A percentile compares a stretch with the other conserved stretches of the same genome.
Evolutionary conservation across 2,797 vertebrate species (phyloP).

Genomic region (Carduelis carduelis): DNA sequence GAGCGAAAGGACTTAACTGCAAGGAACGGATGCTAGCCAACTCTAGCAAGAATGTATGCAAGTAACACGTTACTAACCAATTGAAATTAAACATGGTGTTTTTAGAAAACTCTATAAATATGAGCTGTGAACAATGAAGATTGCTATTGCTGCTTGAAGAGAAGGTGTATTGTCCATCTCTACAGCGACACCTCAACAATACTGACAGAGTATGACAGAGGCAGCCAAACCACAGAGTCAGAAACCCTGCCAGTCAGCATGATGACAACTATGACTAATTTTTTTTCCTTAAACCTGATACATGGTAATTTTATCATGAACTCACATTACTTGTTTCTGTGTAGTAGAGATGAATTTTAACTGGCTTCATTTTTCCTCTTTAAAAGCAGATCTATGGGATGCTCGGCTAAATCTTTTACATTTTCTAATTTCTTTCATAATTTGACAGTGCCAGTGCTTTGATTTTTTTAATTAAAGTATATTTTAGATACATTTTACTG

Average conservation of each 20-base stretch:
- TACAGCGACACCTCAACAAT: not conserved
- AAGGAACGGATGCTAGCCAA: accelerated
- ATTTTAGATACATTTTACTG: not conserved
- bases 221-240: not conserved
- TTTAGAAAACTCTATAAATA: not conserved
- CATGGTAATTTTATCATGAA: not conserved
- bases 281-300: not conserved
- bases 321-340: not conserved
- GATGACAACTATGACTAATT: not conserved
- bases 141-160: not conserved
- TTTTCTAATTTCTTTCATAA: constrained; percentile 4
- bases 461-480: not conserved
- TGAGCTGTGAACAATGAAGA: not conserved
- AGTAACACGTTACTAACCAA: not conserved
- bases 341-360: not conserved
- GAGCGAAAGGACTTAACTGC: not conserved
- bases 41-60: not conserved
- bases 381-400: not conserved
- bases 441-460: not conserved
- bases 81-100: not conserved
- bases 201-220: not conserved
- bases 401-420: not conserved
- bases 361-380: not conserved
- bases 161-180: not conserved
- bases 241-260: not conserved